Conservation (phyloP, 2,113 vertebrate species). For the Brachyistius frenatus region DNA sequence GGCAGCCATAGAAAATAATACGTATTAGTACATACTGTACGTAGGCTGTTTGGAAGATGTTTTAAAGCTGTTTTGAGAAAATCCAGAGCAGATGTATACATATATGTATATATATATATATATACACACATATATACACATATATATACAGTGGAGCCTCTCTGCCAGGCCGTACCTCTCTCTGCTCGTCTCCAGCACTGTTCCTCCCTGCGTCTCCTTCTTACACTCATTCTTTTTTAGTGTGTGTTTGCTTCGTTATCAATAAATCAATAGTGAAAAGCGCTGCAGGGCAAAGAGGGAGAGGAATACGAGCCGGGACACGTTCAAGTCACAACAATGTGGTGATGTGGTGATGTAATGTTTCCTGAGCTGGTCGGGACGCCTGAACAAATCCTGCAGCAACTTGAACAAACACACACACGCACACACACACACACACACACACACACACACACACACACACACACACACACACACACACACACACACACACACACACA, state of each 20-base stretch:
- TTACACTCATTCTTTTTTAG: constrained; percentile 14
- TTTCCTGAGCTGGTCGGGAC: constrained; percentile 19
- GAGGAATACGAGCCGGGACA: constrained; percentile 38
- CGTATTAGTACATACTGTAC: too few relatives aligned
- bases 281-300: constrained; percentile 14
- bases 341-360: constrained; percentile 53
- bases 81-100: too few relatives aligned
- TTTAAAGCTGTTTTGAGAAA: too few relatives aligned
- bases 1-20: too few relatives aligned
- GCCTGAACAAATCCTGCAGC: constrained; percentile 14
- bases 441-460: neutral
- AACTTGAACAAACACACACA: constrained; percentile 27
- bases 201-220: constrained; percentile 12
- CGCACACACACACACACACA: too few relatives aligned
- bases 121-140: too few relatives aligned
- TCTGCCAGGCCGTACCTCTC: too few relatives aligned
- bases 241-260: constrained; percentile 37
- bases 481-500: neutral
- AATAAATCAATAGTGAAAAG: constrained; percentile 18
- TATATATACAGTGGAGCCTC: too few relatives aligned
- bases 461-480: neutral
- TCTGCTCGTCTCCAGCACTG: too few relatives aligned
- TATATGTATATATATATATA: too few relatives aligned
- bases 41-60: too few relatives aligned
- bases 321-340: constrained; percentile 42